A percentile compares a stretch with the other conserved stretches of the same genome.
Evolutionary conservation across 2,113 vertebrate species (phyloP).

Genomic region (Sceloporus tristichus): DNA sequence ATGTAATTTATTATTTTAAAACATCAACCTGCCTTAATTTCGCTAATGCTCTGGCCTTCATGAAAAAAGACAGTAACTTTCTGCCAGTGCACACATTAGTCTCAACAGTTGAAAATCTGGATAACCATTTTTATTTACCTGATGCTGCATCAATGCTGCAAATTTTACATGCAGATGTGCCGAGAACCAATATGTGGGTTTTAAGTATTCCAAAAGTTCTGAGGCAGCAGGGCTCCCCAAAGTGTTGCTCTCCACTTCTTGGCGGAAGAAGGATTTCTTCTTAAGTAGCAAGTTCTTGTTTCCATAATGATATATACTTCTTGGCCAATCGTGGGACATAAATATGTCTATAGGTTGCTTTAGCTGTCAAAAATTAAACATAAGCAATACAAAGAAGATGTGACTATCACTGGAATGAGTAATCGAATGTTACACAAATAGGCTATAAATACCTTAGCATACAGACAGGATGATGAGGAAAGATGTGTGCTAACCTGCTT

Average conservation of each 20-base stretch:
- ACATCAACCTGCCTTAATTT: background rate
- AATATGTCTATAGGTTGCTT: constrained; percentile 93
- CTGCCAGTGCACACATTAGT: background rate
- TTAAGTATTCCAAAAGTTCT: constrained; percentile 91
- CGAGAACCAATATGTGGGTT: constrained; percentile 96
- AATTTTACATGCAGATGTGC: constrained; percentile 98
- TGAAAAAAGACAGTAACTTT: background rate
- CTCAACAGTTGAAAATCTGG: background rate
- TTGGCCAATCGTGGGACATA: constrained; percentile 97
- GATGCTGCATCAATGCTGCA: constrained; percentile 93
- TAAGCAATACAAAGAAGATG: background rate
- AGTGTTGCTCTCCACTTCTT: constrained; percentile 93
- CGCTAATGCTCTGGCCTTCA: background rate
- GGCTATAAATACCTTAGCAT: background rate
- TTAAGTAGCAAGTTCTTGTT: constrained; percentile 88
- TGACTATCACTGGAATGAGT: fast-evolving
- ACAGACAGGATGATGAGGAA: background rate
- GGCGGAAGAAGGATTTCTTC: constrained; percentile 92
- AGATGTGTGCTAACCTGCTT: constrained; percentile 88
- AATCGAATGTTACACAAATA: background rate
- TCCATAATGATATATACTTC: constrained; percentile 94
- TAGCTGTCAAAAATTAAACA: constrained; percentile 76
- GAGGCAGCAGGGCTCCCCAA: constrained; percentile 93
- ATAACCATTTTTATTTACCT: constrained; percentile 74
- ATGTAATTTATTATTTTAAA: background rate